Evolutionary conservation across 2,888 invertebrate species (phyloP).

Genomic region (Zhuqinia jingwanae): DNA sequence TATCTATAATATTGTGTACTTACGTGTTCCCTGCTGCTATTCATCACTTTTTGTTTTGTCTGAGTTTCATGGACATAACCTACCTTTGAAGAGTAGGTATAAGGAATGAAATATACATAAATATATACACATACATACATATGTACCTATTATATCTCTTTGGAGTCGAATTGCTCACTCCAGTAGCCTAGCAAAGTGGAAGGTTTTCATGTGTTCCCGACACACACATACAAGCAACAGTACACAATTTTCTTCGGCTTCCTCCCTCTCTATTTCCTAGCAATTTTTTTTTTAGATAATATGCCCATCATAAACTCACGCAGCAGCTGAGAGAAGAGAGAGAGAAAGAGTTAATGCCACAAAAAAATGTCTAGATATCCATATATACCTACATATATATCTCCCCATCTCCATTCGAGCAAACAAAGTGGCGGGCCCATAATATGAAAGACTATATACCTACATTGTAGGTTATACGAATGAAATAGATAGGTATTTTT

Average conservation of each 20-base stretch:
- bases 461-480: too few relatives aligned
- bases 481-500: too few relatives aligned
- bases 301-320: too few relatives aligned
- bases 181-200: not conserved
- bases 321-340: not conserved
- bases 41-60: conserved; percentile 5
- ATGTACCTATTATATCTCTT: not conserved
- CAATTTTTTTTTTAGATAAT: not conserved
- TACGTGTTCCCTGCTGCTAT: not conserved
- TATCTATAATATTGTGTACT: not conserved
- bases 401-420: not conserved
- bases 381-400: not conserved
- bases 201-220: not conserved
- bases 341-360: too few relatives aligned
- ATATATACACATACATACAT: not conserved
- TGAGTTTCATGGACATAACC: not conserved
- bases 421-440: not conserved
- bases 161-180: not conserved
- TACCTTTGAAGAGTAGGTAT: not conserved
- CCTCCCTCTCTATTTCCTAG: not conserved
- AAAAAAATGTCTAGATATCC: too few relatives aligned
- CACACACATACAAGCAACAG: not conserved
- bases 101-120: not conserved
- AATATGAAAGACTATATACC: too few relatives aligned
- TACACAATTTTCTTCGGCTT: conserved; percentile 24